These are phyloP conservation scores for Dipodomys spectabilis DNA, from an alignment of 2,113 vertebrate genomes.

Conservation along the genomic window DNA sequence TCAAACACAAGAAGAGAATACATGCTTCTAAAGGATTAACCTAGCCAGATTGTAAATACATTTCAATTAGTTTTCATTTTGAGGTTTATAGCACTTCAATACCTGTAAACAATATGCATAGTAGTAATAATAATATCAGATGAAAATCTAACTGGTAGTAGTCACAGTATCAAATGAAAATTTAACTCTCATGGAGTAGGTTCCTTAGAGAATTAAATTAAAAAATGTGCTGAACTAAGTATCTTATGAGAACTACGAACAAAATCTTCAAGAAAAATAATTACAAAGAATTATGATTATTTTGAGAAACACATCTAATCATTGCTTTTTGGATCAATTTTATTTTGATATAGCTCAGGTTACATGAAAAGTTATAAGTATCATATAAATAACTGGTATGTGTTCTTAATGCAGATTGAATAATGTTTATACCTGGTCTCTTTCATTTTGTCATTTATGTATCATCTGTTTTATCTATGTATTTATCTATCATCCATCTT, in stretches of 20 bases:
- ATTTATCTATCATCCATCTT: no score
- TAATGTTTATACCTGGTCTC: no score
- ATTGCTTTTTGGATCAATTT: not conserved
- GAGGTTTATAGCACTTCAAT: conserved; percentile 22
- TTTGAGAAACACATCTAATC: not conserved
- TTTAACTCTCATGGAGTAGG: not conserved
- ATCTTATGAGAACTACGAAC: not conserved
- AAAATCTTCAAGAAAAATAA: conserved; percentile 1
- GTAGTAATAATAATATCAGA: not conserved
- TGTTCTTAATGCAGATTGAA: no score
- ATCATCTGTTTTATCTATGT: no score
- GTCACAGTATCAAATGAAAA: conserved; percentile 3
- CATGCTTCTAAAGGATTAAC: not conserved
- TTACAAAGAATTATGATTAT: no score
- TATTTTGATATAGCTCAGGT: conserved; percentile 18
- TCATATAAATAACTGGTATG: not conserved
- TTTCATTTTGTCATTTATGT: no score
- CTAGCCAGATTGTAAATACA: conserved; percentile 6
- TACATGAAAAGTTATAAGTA: not conserved
- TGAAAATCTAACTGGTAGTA: not conserved
- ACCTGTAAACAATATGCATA: not conserved
- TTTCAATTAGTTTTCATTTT: conserved; percentile 43
- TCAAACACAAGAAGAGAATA: conserved; percentile 13
- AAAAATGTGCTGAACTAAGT: not conserved
- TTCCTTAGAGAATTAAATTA: conserved; percentile 29